Evolutionary conservation across 2,113 vertebrate genomes (phyloP).

Genomic region (Sturnira hondurensis): DNA sequence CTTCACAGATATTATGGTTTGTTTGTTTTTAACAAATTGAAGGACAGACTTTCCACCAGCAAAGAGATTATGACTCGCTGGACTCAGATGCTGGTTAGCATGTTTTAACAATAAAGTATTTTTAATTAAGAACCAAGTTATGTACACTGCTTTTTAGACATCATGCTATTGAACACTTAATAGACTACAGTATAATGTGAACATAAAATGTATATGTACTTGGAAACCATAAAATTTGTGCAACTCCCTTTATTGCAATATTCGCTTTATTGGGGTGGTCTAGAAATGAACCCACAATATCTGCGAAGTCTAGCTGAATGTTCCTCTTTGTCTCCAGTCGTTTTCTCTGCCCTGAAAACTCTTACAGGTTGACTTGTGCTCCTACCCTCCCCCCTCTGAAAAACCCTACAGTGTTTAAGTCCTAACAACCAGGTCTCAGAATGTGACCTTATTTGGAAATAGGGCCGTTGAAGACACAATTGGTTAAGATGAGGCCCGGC

Average conservation of each 20-base stretch:
- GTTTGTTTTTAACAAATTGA: background rate
- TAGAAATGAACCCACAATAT: background rate
- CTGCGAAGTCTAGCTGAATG: background rate
- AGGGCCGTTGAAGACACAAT: background rate
- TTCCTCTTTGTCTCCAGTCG: background rate
- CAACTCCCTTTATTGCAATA: too few species aligned
- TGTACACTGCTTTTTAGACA: background rate
- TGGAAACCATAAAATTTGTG: background rate
- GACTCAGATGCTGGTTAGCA: background rate
- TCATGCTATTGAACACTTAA: background rate
- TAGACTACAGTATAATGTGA: too few species aligned
- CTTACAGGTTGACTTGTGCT: background rate
- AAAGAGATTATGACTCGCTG: background rate
- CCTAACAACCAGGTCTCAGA: background rate
- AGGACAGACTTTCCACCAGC: background rate
- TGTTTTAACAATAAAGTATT: background rate
- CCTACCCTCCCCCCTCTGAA: too few species aligned
- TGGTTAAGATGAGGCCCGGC: background rate
- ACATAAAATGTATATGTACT: background rate
- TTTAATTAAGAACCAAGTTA: background rate
- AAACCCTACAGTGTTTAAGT: background rate
- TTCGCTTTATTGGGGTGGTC: background rate
- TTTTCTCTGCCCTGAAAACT: background rate
- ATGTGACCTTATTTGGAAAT: background rate
- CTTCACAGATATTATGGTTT: background rate